phyloP scores from a whole-genome alignment of 2,888 invertebrate species.

The Lapara coniferarum region DNA sequence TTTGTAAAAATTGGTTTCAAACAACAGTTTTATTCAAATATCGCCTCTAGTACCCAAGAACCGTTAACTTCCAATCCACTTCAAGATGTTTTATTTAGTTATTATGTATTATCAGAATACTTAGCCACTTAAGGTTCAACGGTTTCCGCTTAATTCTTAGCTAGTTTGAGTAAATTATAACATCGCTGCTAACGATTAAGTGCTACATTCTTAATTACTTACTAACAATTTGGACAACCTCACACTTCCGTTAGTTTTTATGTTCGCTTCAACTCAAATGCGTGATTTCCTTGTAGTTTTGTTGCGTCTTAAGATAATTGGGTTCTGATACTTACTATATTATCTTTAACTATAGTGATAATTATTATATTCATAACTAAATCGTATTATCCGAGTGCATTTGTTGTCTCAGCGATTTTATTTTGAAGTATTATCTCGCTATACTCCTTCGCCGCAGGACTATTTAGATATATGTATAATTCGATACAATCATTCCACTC shows the following conservation, averaged over 20 bases:
- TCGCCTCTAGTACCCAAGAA: background rate
- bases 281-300: conserved; percentile 14
- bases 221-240: conserved; percentile 16
- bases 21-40: too few relatives aligned
- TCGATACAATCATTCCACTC: too few relatives aligned
- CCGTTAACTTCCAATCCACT: background rate
- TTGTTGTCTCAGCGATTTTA: too few relatives aligned
- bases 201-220: conserved; percentile 16
- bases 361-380: background rate
- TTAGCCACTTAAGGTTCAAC: conserved; percentile 6
- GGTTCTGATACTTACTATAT: background rate
- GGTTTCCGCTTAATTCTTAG: conserved; percentile 19
- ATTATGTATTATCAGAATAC: background rate
- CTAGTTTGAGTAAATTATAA: conserved; percentile 20
- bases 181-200: conserved; percentile 5
- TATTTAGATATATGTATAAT: too few relatives aligned
- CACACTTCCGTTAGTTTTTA: conserved; percentile 11
- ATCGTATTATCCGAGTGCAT: too few relatives aligned
- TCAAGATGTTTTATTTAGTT: background rate
- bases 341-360: background rate
- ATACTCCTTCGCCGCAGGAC: too few relatives aligned
- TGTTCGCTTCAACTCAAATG: background rate
- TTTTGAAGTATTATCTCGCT: too few relatives aligned
- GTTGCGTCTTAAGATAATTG: background rate
- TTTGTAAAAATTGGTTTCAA: too few relatives aligned